Evolutionary conservation across 2,888 invertebrate genomes (phyloP).

Genomic region (Cantharis rustica): DNA sequence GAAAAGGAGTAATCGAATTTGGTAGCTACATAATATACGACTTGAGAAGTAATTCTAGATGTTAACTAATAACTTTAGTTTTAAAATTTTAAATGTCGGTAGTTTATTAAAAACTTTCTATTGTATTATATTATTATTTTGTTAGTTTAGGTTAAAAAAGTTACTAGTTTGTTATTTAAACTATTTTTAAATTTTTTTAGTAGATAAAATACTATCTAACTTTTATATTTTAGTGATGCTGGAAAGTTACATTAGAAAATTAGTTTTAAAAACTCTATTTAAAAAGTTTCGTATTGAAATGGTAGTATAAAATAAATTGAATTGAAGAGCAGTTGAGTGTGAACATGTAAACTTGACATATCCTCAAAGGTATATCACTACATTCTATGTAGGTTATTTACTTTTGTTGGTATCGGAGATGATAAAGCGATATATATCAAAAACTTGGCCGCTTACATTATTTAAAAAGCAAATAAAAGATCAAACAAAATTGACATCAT

Average conservation of each 20-base stretch:
- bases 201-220: background rate
- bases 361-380: background rate
- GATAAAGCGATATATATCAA: background rate
- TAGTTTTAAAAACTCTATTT: background rate
- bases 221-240: background rate
- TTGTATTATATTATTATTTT: background rate
- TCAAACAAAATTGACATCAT: background rate
- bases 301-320: background rate
- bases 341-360: constrained; percentile 3
- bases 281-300: background rate
- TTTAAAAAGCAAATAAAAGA: background rate
- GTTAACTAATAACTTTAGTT: too few species aligned
- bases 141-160: background rate
- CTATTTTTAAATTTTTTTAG: background rate
- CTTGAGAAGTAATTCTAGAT: too few species aligned
- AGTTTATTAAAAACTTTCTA: too few species aligned
- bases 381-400: background rate
- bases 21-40: too few species aligned
- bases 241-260: background rate
- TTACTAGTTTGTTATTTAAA: background rate
- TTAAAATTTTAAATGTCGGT: too few species aligned
- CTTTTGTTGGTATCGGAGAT: background rate
- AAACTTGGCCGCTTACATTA: background rate
- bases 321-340: constrained; percentile 2
- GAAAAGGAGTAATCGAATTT: too few species aligned